Base-by-base conservation (phyloP, 2,797 vertebrate genomes). In the Cygnus olor region DNA sequence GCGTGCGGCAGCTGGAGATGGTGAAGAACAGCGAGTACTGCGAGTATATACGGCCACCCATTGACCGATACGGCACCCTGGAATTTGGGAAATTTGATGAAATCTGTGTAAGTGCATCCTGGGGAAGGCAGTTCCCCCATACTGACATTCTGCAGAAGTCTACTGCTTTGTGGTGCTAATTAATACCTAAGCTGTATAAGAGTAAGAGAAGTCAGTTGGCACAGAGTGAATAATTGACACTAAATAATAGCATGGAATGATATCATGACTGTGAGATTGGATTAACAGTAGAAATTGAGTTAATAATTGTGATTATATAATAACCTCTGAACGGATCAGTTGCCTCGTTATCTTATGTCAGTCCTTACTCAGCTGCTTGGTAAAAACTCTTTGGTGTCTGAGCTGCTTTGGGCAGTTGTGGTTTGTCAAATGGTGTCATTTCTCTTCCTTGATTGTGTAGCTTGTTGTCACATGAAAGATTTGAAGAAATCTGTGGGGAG, bases 21-120 rank as follows among this genome's bases (percentile, higher is more conserved):
- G 99, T 99, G 87, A 99, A 98, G 98, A 98, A 82, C 96, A 98
- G 99, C 0, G 98, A 99, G 4, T 99, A 99, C 96, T 99, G 99
- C 56, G 99, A 99, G 97, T 99, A 99, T 95, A 98, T 99, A 93
- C 98, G 99, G 4, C 99, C 99, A 0, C 98, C 99, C 89, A 99
- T 99, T 4, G 98, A 99, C 96, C 98, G 97, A 89, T 99, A 99
- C 9, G 96, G 99, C 74, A 99, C 99, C 1, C 97, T 99, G 74
- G 99, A 99, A 40, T 99, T 99, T 0, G 98, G 98, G 88, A 99
- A 99, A 89, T 99, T 99, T 22, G 98, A 99, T 4, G 99, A 99
- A 97, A 99, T 99, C 60, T 98, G 98, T 6, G 99, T 99, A 89
- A 98, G 99, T 98, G 34, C 40, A 15, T 25, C 45, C 18, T 12